Percentiles rank a stretch among this genome's conserved stretches.
Evolutionary conservation across 2,113 vertebrate species (phyloP).

Genomic region (Gobio gobio): DNA sequence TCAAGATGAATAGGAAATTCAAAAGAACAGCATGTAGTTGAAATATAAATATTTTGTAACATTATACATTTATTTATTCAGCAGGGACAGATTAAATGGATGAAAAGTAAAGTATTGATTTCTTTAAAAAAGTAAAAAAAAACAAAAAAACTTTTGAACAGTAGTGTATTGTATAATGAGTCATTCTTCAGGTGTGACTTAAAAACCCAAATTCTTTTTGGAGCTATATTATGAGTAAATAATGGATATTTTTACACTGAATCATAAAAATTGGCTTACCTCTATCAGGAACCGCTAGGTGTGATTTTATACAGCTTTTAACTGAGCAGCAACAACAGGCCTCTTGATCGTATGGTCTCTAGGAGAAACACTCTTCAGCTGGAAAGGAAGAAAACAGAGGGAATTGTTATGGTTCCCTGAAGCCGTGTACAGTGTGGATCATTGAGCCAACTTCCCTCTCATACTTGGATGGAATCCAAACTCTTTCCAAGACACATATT

Average conservation of each 20-base stretch:
- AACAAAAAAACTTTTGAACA: not conserved
- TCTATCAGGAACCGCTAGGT: not conserved
- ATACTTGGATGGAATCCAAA: constrained; percentile 22
- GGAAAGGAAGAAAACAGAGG: constrained; percentile 1
- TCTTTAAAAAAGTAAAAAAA: no score
- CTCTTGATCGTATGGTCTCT: constrained; percentile 44
- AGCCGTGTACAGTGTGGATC: constrained; percentile 52
- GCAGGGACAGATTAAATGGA: no score
- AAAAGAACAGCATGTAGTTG: not conserved
- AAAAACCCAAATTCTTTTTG: not conserved
- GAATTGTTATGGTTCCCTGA: constrained; percentile 47
- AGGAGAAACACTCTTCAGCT: constrained; percentile 49
- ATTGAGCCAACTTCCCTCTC: constrained; percentile 25
- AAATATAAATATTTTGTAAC: not conserved
- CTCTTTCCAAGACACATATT: constrained; percentile 34
- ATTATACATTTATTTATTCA: no score
- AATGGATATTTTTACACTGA: not conserved
- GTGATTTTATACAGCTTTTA: not conserved
- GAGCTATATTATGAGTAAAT: not conserved
- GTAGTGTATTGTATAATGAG: no score
- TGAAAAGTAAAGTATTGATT: no score
- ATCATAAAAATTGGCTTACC: not conserved
- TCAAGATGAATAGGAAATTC: not conserved
- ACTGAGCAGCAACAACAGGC: not conserved
- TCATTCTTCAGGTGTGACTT: not conserved